Evolutionary conservation across 2,888 invertebrate species (phyloP).

Genomic region (Caenorhabditis sp.): DNA sequence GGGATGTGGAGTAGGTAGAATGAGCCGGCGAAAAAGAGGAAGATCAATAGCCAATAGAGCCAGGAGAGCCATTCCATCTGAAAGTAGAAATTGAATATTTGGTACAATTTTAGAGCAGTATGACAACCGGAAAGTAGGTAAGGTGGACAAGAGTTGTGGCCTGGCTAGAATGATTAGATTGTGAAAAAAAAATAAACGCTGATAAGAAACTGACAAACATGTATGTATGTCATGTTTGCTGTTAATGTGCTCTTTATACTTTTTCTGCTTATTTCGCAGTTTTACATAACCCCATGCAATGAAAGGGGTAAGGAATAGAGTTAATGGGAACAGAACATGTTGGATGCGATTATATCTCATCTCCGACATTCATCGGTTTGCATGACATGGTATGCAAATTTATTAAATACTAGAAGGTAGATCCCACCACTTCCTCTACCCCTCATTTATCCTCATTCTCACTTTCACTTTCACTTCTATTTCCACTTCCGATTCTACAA

Average conservation of each 20-base stretch:
- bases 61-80: constrained; percentile 49
- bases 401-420: constrained; percentile 12
- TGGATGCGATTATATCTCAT: constrained; percentile 9
- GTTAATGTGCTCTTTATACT: too few species aligned
- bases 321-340: constrained; percentile 41
- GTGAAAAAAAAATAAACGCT: not conserved
- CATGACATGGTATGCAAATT: constrained; percentile 53
- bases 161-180: not conserved
- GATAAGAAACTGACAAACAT: too few species aligned
- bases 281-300: too few species aligned
- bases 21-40: constrained; percentile 63
- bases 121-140: not conserved
- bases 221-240: not conserved
- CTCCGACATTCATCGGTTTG: constrained; percentile 33
- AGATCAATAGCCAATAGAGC: constrained; percentile 64
- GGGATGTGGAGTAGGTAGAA: constrained; percentile 73
- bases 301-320: constrained; percentile 28
- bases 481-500: constrained; percentile 29
- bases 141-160: not conserved
- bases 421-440: not conserved
- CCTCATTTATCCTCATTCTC: constrained; percentile 16
- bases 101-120: too few species aligned
- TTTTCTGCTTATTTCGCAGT: too few species aligned
- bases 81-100: not conserved
- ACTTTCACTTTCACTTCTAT: constrained; percentile 39